A percentile compares a stretch with the other conserved stretches of the same genome.
phyloP scores from a whole-genome alignment of 2,797 vertebrate species.

The Zenarchopterus dispar region DNA sequence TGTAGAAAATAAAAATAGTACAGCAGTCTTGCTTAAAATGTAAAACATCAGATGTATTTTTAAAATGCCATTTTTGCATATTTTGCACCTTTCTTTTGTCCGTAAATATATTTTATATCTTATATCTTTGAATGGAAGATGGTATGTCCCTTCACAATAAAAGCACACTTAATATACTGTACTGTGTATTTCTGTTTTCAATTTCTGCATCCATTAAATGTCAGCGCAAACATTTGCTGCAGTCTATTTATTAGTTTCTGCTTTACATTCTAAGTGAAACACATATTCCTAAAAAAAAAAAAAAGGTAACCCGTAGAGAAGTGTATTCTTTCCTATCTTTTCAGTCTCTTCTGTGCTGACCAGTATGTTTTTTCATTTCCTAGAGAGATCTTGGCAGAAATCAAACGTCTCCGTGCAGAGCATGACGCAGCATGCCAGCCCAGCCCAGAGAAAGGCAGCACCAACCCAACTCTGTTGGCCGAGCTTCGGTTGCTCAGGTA shows the following conservation, averaged over 20 bases:
- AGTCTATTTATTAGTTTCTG: too few species aligned
- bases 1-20: too few species aligned
- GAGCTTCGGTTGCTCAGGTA: constrained; percentile 92
- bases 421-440: constrained; percentile 92
- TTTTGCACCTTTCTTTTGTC: too few species aligned
- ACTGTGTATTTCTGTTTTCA: too few species aligned
- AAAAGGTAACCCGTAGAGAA: not conserved
- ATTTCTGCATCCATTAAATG: too few species aligned
- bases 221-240: not conserved
- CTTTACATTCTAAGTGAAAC: not conserved
- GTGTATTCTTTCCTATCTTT: not conserved
- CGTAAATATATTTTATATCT: not conserved
- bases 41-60: too few species aligned
- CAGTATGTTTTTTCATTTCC: constrained; percentile 49
- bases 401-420: constrained; percentile 89
- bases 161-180: not conserved
- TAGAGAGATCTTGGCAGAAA: constrained; percentile 94
- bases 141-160: constrained; percentile 14
- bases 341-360: constrained; percentile 28
- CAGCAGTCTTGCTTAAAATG: too few species aligned
- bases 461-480: constrained; percentile 91
- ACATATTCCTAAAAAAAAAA: not conserved
- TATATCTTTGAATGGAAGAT: not conserved
- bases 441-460: constrained; percentile 89
- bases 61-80: too few species aligned